Evolutionary conservation across 2,888 invertebrate species (phyloP), one percentile per base, ranked within the genome.

Genomic region (Napeogenes sylphis): DNA sequence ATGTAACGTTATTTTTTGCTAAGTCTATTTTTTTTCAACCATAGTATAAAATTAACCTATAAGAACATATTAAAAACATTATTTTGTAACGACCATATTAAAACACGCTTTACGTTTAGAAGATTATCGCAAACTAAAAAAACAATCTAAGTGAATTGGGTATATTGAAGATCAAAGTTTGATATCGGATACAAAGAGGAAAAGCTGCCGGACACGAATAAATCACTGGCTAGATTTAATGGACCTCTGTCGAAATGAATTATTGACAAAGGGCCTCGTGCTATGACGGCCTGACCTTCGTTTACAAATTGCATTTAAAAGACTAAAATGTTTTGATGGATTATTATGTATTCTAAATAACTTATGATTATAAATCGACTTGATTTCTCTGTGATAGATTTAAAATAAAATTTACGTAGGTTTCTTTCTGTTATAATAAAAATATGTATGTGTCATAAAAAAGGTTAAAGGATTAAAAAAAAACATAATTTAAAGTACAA

Each of bases 161-260:
- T 63, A 46, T 60, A 58, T 63, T 63, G 57, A 63, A 60, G 60
- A 58, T 47, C 57, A 60, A 60, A 57, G 42, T 60, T 45, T 38
- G 57, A 47, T 59, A 53, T 56, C 38, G 60, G 55, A 60, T 61
- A 56, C 56, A 32, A 30, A 51, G 30, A 57, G 59, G 54, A 55
- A 63, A 58, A 57, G 63, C 60, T 54, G 57, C 53, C 42, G 60
- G 55, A 57, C 54, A 63, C 35, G 64, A 66, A 74, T 72, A 73
- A 73, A 74, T 74, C 73, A 74, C 68, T 60, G 60, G 64, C 63
- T 67, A 58, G 61, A 62, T 70, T 70, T 70, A 72, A 73, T 70
- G 72, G 70, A 70, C 68, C 72, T 62, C 66, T 68, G 71, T 71
- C 73, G 67, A 70, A 62, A 63, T 57, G 68, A 69, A 72, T 72